Evolutionary conservation across 2,797 vertebrate genomes (phyloP).

Genomic region (Orestias chungarensis): DNA sequence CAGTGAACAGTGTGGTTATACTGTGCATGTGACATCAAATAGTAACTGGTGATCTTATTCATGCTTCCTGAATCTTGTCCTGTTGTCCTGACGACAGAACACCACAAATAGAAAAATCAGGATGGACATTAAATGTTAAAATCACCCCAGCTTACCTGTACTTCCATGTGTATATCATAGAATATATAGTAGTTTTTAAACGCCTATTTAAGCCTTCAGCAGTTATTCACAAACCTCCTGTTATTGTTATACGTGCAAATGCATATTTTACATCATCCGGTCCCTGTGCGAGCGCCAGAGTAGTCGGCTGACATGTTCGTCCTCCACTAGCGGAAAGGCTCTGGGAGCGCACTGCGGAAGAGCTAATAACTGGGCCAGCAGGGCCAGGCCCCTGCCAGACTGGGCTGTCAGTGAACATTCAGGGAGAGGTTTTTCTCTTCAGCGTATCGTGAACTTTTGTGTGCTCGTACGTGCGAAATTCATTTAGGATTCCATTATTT

Average conservation of each 20-base stretch:
- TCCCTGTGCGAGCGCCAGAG: constrained; percentile 39
- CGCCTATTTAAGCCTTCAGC: constrained; percentile 43
- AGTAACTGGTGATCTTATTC: constrained; percentile 57
- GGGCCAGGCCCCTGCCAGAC: constrained; percentile 45
- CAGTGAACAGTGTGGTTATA: constrained; percentile 40
- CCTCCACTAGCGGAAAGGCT: constrained; percentile 57
- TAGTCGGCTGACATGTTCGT: constrained; percentile 44
- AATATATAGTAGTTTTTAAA: constrained; percentile 32
- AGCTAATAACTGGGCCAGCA: constrained; percentile 63
- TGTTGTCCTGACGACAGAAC: constrained; percentile 27
- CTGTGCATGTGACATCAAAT: constrained; percentile 39
- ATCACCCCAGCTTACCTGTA: constrained; percentile 6
- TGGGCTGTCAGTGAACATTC: constrained; percentile 64
- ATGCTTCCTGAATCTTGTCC: constrained; percentile 52
- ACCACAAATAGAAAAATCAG: not conserved
- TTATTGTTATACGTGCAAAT: not conserved
- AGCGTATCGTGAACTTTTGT: constrained; percentile 16
- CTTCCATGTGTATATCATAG: constrained; percentile 24
- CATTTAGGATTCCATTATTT: constrained; percentile 25
- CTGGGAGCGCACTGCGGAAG: constrained; percentile 55
- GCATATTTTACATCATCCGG: constrained; percentile 13
- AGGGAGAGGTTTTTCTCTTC: constrained; percentile 57
- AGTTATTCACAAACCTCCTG: constrained; percentile 38
- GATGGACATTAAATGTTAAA: constrained; percentile 10
- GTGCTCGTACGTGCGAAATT: constrained; percentile 23